Base-by-base conservation (phyloP, 1,140 invertebrate genomes). In the Planococcus citri region DNA sequence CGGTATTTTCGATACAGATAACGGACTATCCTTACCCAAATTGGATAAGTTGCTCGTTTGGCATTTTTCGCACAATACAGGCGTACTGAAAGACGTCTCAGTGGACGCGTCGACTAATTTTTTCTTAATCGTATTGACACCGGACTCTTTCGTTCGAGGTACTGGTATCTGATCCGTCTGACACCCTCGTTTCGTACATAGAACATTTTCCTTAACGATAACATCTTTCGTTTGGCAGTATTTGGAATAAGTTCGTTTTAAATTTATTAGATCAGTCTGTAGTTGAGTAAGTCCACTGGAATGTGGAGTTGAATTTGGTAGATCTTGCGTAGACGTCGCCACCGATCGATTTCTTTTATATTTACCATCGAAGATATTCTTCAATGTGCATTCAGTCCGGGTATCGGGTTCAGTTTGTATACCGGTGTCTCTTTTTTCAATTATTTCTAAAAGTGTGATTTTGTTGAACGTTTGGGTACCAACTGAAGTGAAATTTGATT, bases 81-180 rank as follows among this genome's bases (percentile, higher is more conserved):
- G n/a, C 20, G 29, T 27, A 25, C 70, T 33, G n/a, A 29, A 27
- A 1, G 80, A 80, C 14, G 82, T 79, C 0, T 83, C 82, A 24
- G 83, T 82, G 10, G 80, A 82, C 0, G 82, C 82, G 68, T 84
- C 82, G 0, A 78, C 74, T 38, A 80, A 74, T 69, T 79, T 79
- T 72, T 78, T 79, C 20, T 80, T 80, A 1, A 78, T 75, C 8
- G 81, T 79, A 27, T 81, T 82, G 0, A 81, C 80, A 6, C 79
- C 79, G 9, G 80, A 77, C 21, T 81, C 78, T 17, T 77, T 75
- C 2, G 70, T 74, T 58, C 75, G 78, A 2, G 77, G 76, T 14
- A 72, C 58, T 9, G 78, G 25, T 22, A 69, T 69, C 6, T 75
- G 76, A 17, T 71, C 57, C 6, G 79, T 80, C 70, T 82, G 78